phyloP scores from a whole-genome alignment of 1,140 invertebrate species.

The Drosophila saltans region DNA sequence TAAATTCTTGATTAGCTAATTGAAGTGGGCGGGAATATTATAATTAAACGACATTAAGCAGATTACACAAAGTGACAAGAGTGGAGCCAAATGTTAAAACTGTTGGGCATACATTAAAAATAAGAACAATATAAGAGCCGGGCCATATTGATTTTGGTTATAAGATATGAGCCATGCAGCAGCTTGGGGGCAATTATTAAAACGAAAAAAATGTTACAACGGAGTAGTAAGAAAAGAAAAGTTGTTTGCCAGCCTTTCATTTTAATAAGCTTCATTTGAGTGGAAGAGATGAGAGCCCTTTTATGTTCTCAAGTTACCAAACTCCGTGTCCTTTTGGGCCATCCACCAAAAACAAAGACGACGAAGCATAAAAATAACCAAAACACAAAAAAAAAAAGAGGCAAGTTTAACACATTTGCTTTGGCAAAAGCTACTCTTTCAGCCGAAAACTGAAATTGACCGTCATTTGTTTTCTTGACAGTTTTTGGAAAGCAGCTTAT shows the following conservation, averaged over 20 bases:
- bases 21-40: conserved; percentile 33
- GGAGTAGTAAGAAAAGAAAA: background rate
- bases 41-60: conserved; percentile 55
- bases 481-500: conserved; percentile 68
- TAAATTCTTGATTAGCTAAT: conserved; percentile 61
- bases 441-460: conserved; percentile 61
- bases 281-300: conserved; percentile 44
- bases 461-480: conserved; percentile 80
- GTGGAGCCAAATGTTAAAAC: conserved; percentile 15
- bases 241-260: conserved; percentile 23
- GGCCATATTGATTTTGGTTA: conserved; percentile 45
- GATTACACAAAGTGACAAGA: conserved; percentile 37
- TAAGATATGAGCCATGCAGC: conserved; percentile 18
- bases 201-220: conserved; percentile 17
- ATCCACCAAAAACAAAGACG: background rate
- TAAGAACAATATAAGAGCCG: conserved; percentile 16
- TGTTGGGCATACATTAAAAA: conserved; percentile 3
- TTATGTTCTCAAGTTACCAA: conserved; percentile 71
- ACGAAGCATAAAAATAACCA: background rate
- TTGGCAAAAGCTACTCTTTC: conserved; percentile 12
- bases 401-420: conserved; percentile 62
- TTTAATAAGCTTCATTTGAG: conserved; percentile 54
- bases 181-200: conserved; percentile 41
- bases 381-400: conserved; percentile 45
- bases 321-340: conserved; percentile 32